These are phyloP conservation scores for Catocala nupta DNA, from an alignment of 2,888 invertebrate species.

Conservation along the genomic window DNA sequence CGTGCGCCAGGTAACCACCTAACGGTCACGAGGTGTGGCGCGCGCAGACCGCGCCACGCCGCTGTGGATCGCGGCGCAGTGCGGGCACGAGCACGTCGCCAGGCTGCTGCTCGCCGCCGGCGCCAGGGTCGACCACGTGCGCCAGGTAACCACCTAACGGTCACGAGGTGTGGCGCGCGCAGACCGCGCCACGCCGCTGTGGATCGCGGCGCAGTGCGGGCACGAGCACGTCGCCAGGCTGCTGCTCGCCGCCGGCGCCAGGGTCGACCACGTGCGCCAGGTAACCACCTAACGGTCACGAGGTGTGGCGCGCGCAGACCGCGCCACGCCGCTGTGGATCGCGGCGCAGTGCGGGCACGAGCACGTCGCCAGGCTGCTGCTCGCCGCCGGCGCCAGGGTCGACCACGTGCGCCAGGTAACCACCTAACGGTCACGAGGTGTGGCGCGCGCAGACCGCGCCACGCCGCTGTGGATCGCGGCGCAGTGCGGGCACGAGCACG, in stretches of 20 bases:
- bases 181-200: not conserved
- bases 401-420: conserved; percentile 41
- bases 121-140: conserved; percentile 92
- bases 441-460: conserved; percentile 82
- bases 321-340: conserved; percentile 90
- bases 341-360: conserved; percentile 95
- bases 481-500: conserved; percentile 97
- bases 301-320: no score
- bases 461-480: conserved; percentile 97
- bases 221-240: no score
- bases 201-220: no score
- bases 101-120: conserved; percentile 92
- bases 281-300: conserved; percentile 56
- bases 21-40: no score
- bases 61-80: conserved; percentile 98
- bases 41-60: conserved; percentile 90
- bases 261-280: conserved; percentile 85
- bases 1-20: not conserved
- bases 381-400: conserved; percentile 79
- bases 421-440: no score
- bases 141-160: conserved; percentile 87
- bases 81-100: conserved; percentile 95
- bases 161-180: no score
- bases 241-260: no score
- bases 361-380: conserved; percentile 10